Base-by-base conservation (phyloP, 2,888 invertebrate genomes). In the Hypsopygia costalis region DNA sequence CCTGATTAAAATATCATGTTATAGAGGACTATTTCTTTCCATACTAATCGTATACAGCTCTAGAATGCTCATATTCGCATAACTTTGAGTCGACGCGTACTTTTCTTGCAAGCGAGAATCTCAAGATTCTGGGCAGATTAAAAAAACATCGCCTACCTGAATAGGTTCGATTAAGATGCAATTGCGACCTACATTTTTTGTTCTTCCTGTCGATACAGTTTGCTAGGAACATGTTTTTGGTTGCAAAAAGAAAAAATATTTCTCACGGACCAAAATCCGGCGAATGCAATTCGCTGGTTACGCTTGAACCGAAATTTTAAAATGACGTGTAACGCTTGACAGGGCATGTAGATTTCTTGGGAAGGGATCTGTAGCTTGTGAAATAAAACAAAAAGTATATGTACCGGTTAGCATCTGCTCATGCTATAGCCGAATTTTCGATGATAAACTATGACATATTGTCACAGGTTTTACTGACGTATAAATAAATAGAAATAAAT, bases 31-130 rank as follows among this genome's bases (percentile, higher is more conserved):
- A 22, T 37, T 30, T 31, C 1, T 36, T 36, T 36, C 30, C 27
- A 30, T n/a, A 36, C 36, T 21, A 36, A 29, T 36, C 16, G 16
- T 37, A 37, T 37, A 37, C 30, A 37, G 36, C 30, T 22, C 9
- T 30, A 37, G 36, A 37, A 37, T 37, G 36, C 11, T 37, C 22
- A 30, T 38, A 38, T 16, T 39, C 16, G 33, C 33, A 39, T 34
- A 20, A 27, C 38, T 38, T 12, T 32, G 16, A 25, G 11, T 11
- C 27, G 12, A 36, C 27, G 12, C 32, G 25, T 38, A 32, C 7
- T 6, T 33, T 4, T 10, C 12, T 32, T 16, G 25, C 12, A 16
- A 12, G 38, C 25, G 9, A 32, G 31, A 33, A 32, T 28, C 28
- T 39, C n/a, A 39, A 33, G 38, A 39, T 28, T 39, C 39, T 32